phyloP scores from a whole-genome alignment of 2,113 vertebrate species.

The Solenodon paradoxus region DNA sequence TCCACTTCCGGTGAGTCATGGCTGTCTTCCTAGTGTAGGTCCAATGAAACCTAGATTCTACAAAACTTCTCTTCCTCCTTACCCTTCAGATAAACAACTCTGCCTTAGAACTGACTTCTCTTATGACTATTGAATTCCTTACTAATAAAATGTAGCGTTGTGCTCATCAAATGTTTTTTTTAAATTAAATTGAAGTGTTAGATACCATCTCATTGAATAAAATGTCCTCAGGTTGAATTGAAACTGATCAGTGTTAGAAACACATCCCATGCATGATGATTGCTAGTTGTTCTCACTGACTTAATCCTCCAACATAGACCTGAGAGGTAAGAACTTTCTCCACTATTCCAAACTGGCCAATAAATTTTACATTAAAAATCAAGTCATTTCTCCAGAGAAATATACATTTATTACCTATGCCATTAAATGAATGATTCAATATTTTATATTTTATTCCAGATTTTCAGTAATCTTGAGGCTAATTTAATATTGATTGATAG shows the following conservation, averaged over 20 bases:
- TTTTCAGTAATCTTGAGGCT: slow-evolving; percentile 54
- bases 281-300: background rate
- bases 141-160: background rate
- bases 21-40: background rate
- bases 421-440: slow-evolving; percentile 49
- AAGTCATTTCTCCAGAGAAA: slow-evolving; percentile 31
- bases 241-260: background rate
- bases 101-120: background rate
- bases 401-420: slow-evolving; percentile 34
- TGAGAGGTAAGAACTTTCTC: background rate
- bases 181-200: background rate
- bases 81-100: background rate
- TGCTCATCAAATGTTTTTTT: background rate
- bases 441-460: slow-evolving; percentile 47
- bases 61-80: background rate
- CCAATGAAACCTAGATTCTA: too few species aligned
- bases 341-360: background rate
- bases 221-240: background rate
- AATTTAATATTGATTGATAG: slow-evolving; percentile 50
- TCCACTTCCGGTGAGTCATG: background rate
- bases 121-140: background rate
- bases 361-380: slow-evolving; percentile 41
- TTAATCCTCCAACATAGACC: background rate
- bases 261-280: background rate
- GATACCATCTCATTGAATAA: background rate